These are phyloP conservation scores for Melinopterus prodromus DNA, from an alignment of 2,888 invertebrate species.

Conservation along the genomic window DNA sequence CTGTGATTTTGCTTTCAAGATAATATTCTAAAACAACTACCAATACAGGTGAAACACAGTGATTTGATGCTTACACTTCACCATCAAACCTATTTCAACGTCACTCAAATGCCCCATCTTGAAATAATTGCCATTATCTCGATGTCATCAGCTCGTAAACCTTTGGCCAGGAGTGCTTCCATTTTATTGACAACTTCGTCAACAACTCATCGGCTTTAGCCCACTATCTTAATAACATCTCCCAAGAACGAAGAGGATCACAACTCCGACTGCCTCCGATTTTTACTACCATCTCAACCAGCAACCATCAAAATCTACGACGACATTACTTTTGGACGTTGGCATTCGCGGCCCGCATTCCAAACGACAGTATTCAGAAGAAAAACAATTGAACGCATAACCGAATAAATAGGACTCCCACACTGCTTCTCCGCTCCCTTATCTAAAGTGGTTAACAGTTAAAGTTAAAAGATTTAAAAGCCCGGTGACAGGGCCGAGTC, in stretches of 20 bases:
- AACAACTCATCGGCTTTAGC: neutral
- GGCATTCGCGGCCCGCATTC: neutral
- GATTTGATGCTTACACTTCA: neutral
- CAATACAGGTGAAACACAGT: no score
- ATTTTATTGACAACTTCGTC: neutral
- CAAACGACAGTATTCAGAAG: neutral
- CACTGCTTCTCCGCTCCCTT: slow-evolving; percentile 18
- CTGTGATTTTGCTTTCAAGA: no score
- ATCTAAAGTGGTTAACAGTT: slow-evolving; percentile 39
- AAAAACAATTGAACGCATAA: slow-evolving; percentile 10
- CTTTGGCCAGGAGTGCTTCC: neutral
- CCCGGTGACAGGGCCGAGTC: slow-evolving; percentile 47
- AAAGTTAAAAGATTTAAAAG: slow-evolving; percentile 40
- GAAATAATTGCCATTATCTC: neutral
- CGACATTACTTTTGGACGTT: neutral
- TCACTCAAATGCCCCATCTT: neutral
- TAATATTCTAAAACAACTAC: no score
- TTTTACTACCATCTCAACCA: neutral
- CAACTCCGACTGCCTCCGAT: neutral
- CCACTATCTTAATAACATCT: neutral
- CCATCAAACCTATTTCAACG: neutral
- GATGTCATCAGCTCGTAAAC: neutral
- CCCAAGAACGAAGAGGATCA: neutral
- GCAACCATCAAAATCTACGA: neutral
- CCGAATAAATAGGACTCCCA: slow-evolving; percentile 18